phyloP scores from a whole-genome alignment of 1,140 invertebrate genomes.

The Eulimnadia texana region DNA sequence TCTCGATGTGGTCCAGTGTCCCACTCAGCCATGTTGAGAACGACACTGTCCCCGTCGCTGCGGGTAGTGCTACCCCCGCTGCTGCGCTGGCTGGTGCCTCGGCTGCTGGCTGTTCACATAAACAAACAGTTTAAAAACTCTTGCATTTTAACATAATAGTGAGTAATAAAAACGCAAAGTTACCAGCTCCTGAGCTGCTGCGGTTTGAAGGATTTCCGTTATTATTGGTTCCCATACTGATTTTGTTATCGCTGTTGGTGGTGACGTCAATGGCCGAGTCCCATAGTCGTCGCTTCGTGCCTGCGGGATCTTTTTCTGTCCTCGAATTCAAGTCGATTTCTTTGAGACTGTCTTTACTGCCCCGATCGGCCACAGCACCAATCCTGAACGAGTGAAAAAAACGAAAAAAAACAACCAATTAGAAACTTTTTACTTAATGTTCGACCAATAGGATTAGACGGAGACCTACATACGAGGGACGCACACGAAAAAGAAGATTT shows the following conservation, averaged over 20 bases:
- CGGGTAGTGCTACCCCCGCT: constrained; percentile 2
- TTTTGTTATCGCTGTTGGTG: not conserved
- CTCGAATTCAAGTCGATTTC: not conserved
- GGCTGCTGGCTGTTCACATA: not conserved
- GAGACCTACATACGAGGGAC: not conserved
- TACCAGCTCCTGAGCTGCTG: constrained; percentile 7
- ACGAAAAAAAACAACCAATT: not conserved
- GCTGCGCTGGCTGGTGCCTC: constrained; percentile 6
- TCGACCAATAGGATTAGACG: not conserved
- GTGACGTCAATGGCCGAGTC: not conserved
- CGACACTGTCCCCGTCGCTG: constrained; percentile 28
- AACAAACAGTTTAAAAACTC: not conserved
- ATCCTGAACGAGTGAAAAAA: not conserved
- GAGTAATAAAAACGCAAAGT: not conserved
- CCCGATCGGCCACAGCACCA: not conserved
- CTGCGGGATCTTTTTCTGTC: not conserved
- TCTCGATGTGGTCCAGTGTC: constrained; percentile 40
- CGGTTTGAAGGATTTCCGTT: constrained; percentile 9
- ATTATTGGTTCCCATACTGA: not conserved
- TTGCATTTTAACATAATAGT: not conserved
- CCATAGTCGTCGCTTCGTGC: not conserved
- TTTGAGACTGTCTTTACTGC: not conserved
- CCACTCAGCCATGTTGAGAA: constrained; percentile 28
- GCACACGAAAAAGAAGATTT: not conserved
- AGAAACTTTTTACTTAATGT: not conserved